A percentile compares a stretch with the other conserved stretches of the same genome.
Conservation (phyloP, 1,140 invertebrate species). For the Adelges cooleyi region DNA sequence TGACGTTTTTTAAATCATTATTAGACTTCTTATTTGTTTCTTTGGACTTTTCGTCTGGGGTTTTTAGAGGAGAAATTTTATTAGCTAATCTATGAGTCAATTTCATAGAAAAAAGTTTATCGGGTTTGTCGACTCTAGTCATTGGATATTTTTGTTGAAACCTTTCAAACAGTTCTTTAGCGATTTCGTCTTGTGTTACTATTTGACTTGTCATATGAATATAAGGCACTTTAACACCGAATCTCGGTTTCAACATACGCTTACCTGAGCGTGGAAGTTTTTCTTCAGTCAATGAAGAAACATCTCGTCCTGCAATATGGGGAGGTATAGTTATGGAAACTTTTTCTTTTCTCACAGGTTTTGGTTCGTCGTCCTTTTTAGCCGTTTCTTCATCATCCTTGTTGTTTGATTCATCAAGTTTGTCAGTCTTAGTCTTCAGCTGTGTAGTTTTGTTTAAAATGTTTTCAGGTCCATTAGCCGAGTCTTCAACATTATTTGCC, state of each 20-base stretch:
- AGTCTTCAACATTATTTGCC: too few relatives aligned
- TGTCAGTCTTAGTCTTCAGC: too few relatives aligned
- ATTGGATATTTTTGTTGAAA: conserved; percentile 34
- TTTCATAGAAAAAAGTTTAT: conserved; percentile 43
- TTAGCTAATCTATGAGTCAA: conserved; percentile 41
- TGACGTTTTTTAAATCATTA: not conserved
- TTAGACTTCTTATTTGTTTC: conserved; percentile 26
- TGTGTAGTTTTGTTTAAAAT: too few relatives aligned
- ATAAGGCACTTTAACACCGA: conserved; percentile 41
- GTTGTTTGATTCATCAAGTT: too few relatives aligned
- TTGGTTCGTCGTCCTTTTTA: not conserved
- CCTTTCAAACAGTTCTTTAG: conserved; percentile 41
- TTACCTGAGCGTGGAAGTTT: conserved; percentile 31
- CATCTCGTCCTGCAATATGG: conserved; percentile 33
- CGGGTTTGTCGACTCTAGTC: conserved; percentile 36
- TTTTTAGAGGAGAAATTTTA: conserved; percentile 33
- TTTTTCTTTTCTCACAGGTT: conserved; percentile 2
- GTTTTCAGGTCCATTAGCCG: too few relatives aligned
- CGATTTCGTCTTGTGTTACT: conserved; percentile 41
- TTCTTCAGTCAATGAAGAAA: conserved; percentile 32
- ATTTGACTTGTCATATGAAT: conserved; percentile 41
- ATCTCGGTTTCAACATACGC: conserved; percentile 37
- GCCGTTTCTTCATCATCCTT: not conserved
- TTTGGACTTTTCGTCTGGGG: conserved; percentile 16
- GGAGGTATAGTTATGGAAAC: conserved; percentile 29